Evolutionary conservation across 92 coral and sea anemone species (phyloP).

Genomic region (Umimayanthus chanpuru): DNA sequence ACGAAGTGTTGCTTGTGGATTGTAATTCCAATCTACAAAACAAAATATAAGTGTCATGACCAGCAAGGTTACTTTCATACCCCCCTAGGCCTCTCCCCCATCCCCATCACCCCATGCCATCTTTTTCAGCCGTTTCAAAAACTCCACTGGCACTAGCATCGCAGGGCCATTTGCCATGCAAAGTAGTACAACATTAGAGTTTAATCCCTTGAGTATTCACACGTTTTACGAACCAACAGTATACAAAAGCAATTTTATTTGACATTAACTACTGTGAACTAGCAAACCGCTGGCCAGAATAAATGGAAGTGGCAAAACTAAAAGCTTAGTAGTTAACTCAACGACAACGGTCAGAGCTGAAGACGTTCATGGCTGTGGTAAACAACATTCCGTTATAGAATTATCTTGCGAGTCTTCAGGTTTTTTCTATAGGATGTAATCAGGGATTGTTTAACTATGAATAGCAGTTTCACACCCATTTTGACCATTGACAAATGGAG

Average conservation of each 20-base stretch:
- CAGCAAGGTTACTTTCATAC: too few relatives aligned
- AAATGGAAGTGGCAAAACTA: not conserved
- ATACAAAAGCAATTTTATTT: not conserved
- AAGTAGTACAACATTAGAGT: too few relatives aligned
- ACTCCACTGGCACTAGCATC: too few relatives aligned
- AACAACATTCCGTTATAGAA: not conserved
- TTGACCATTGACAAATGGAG: conserved; percentile 36
- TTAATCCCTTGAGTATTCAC: not conserved
- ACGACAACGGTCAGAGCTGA: not conserved
- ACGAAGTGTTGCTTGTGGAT: too few relatives aligned
- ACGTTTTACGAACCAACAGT: not conserved
- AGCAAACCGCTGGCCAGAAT: not conserved
- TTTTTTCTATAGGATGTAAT: not conserved
- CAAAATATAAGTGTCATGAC: too few relatives aligned
- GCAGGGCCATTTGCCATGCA: too few relatives aligned
- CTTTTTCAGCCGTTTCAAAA: too few relatives aligned
- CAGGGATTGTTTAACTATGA: not conserved
- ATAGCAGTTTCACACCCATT: conserved; percentile 18
- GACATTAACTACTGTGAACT: not conserved
- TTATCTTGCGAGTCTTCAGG: not conserved
- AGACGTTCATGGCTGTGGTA: not conserved
- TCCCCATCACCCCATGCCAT: too few relatives aligned
- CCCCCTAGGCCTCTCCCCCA: too few relatives aligned
- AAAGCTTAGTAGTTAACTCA: not conserved
- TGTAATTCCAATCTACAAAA: too few relatives aligned